Conservation (phyloP, 1,140 invertebrate genomes). For the Drosophila watanabei region DNA sequence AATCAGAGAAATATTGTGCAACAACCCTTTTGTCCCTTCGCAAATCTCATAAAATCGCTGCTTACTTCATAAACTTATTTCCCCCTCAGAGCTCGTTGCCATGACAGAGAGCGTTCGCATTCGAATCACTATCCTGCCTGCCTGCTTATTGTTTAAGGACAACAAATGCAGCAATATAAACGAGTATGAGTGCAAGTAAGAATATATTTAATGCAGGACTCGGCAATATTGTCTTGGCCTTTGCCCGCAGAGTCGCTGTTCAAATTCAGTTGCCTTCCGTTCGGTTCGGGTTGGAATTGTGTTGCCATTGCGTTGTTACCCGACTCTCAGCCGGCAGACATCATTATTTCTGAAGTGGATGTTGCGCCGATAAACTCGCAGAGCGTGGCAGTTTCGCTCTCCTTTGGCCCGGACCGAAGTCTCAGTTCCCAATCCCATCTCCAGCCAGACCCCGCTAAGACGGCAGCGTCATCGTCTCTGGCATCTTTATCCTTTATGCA, state of each 20-base stretch:
- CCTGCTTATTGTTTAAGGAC: conserved; percentile 34
- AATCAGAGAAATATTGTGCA: conserved; percentile 3
- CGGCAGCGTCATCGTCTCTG: conserved; percentile 53
- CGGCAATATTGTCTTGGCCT: conserved; percentile 58
- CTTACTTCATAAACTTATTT: conserved; percentile 31
- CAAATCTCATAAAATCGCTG: conserved; percentile 32
- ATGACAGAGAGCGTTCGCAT: conserved; percentile 33
- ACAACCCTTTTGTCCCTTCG: not conserved
- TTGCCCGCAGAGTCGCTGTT: conserved; percentile 29
- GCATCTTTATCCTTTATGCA: conserved; percentile 74
- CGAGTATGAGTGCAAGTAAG: not conserved
- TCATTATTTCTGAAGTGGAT: conserved; percentile 76
- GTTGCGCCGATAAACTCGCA: conserved; percentile 77
- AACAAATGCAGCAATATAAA: conserved; percentile 22
- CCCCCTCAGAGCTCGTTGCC: conserved; percentile 21
- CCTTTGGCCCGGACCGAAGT: conserved; percentile 10
- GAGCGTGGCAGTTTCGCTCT: conserved; percentile 57
- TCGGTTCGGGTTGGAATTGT: not conserved
- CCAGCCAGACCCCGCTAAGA: conserved; percentile 13
- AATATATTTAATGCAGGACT: conserved; percentile 53
- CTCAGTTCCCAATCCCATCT: conserved; percentile 3
- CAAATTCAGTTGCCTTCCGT: conserved; percentile 1
- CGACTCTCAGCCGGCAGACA: conserved; percentile 59
- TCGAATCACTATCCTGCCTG: conserved; percentile 5
- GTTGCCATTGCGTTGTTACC: conserved; percentile 45